Evolutionary conservation across 2,113 vertebrate genomes (phyloP).

Genomic region (Pomatostomus ruficeps): DNA sequence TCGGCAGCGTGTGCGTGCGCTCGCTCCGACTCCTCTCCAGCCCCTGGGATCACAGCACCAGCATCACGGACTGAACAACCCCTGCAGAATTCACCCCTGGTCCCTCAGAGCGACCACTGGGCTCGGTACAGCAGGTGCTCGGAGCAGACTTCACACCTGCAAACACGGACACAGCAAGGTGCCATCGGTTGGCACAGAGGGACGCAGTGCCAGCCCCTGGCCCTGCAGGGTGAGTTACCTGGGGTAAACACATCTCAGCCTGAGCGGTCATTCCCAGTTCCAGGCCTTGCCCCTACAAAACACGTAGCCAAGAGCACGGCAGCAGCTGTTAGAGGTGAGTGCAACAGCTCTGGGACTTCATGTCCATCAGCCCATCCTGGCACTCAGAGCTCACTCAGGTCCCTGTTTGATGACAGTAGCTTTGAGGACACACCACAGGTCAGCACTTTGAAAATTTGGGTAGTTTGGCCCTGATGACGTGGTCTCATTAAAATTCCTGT

Average conservation of each 20-base stretch:
- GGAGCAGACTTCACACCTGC: not conserved
- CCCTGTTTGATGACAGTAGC: accelerated
- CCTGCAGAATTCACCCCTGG: not conserved
- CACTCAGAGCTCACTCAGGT: not conserved
- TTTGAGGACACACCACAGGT: accelerated
- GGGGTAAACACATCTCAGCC: not conserved
- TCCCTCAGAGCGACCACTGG: accelerated
- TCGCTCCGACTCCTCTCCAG: accelerated
- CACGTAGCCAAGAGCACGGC: accelerated
- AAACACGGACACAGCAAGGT: accelerated
- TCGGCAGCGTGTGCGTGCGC: accelerated
- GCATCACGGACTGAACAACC: not conserved
- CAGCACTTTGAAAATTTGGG: not conserved
- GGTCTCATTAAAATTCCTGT: not conserved
- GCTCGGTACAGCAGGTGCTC: not conserved
- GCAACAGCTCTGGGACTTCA: not conserved
- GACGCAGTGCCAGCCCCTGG: not conserved
- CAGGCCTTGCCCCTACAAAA: not conserved
- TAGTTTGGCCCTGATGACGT: not conserved
- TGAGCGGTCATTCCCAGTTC: accelerated
- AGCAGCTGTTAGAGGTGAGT: not conserved
- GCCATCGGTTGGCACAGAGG: accelerated
- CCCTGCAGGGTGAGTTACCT: not conserved
- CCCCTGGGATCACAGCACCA: not conserved
- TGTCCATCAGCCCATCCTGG: accelerated